A percentile compares a stretch with the other conserved stretches of the same genome.
phyloP scores from a whole-genome alignment of 2,797 vertebrate species.

The Fistularia commersonii region DNA sequence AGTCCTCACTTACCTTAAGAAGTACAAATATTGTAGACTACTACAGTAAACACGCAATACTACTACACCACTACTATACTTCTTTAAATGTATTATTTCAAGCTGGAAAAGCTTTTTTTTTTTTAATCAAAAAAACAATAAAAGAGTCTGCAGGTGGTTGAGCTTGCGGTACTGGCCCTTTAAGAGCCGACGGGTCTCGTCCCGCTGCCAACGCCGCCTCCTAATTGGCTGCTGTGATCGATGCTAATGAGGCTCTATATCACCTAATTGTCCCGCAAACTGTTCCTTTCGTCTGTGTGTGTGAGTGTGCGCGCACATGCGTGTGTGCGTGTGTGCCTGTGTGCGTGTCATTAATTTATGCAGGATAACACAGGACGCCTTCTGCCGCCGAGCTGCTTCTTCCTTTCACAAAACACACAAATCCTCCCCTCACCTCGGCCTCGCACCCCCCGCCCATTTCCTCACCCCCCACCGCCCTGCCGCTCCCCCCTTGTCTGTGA shows the following conservation, averaged over 20 bases:
- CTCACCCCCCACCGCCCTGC: conserved; percentile 9
- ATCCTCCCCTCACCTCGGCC: conserved; percentile 39
- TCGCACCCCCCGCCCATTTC: conserved; percentile 18
- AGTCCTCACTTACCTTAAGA: too few species aligned
- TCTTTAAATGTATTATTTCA: too few species aligned
- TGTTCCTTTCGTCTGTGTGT: conserved; percentile 56
- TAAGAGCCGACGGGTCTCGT: conserved; percentile 4
- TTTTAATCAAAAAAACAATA: too few species aligned
- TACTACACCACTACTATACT: too few species aligned
- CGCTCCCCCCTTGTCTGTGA: conserved; percentile 71
- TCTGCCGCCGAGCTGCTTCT: conserved; percentile 66
- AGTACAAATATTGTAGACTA: too few species aligned
- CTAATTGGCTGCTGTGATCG: conserved; percentile 38
- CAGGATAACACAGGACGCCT: conserved; percentile 65
- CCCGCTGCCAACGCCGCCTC: conserved; percentile 20
- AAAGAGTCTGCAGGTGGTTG: too few species aligned
- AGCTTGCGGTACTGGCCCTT: too few species aligned
- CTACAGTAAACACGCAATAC: too few species aligned
- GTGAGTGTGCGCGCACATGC: too few species aligned
- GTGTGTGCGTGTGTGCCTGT: conserved; percentile 4
- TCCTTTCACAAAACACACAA: conserved; percentile 57
- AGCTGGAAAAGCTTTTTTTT: too few species aligned
- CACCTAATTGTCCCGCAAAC: conserved; percentile 65
- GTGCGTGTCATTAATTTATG: conserved; percentile 66
- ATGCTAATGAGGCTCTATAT: conserved; percentile 60